A percentile compares a stretch with the other conserved stretches of the same genome.
These are phyloP conservation scores for Tragelaphus scriptus DNA, from an alignment of 2,113 vertebrate genomes.

Conservation along the genomic window DNA sequence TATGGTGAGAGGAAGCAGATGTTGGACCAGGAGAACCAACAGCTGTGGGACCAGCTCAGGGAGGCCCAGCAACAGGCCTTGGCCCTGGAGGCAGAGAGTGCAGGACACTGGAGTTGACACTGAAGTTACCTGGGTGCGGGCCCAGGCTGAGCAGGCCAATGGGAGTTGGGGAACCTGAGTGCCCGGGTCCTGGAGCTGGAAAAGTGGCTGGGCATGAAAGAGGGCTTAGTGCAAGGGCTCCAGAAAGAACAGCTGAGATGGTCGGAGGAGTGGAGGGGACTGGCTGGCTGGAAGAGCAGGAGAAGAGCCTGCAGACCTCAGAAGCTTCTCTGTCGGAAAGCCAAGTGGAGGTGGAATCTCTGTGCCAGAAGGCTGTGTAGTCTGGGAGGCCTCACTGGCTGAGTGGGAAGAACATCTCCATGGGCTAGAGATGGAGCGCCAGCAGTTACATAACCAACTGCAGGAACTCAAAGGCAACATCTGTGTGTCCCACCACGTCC, in stretches of 20 bases:
- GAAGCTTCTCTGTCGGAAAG: conserved; percentile 73
- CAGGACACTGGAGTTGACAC: neutral
- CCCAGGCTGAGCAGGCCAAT: conserved; percentile 45
- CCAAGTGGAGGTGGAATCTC: conserved; percentile 64
- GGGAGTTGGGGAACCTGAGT: conserved; percentile 12
- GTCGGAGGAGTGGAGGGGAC: conserved; percentile 34
- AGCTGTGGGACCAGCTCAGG: conserved; percentile 39
- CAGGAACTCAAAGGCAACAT: conserved; percentile 95
- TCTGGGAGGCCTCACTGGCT: conserved; percentile 4
- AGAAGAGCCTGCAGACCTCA: conserved; percentile 58
- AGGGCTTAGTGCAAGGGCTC: conserved; percentile 41
- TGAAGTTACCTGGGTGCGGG: neutral
- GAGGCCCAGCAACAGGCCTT: conserved; percentile 31
- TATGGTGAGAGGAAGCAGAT: conserved; percentile 45
- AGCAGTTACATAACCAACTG: conserved; percentile 85
- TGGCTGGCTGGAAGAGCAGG: conserved; percentile 35
- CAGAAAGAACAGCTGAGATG: conserved; percentile 45
- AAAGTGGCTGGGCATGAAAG: conserved; percentile 3
- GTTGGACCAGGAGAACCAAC: conserved; percentile 46
- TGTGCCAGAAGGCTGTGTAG: conserved; percentile 14
- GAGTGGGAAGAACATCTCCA: conserved; percentile 80
- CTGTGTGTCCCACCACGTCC: conserved; percentile 89
- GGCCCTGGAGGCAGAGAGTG: neutral
- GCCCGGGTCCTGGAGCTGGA: conserved; percentile 48
- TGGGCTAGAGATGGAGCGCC: conserved; percentile 84